A percentile compares a stretch with the other conserved stretches of the same genome.
Evolutionary conservation across 1,140 invertebrate genomes (phyloP).

Genomic region (Drosophila funebris): DNA sequence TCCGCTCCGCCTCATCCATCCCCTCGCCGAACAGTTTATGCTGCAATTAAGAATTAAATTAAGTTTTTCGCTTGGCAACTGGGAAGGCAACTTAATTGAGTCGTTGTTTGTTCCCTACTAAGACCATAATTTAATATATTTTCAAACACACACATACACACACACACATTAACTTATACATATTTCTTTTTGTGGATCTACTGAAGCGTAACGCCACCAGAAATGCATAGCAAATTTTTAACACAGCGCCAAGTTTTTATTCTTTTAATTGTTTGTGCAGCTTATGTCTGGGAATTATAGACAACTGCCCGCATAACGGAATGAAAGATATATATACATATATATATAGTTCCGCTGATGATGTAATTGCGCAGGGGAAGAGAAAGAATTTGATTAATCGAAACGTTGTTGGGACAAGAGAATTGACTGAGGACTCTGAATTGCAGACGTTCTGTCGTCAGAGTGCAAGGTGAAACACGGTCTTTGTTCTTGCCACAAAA

Average conservation of each 20-base stretch:
- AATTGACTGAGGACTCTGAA: not conserved
- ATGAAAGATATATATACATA: not conserved
- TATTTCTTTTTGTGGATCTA: slow-evolving; percentile 43
- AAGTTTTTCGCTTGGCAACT: slow-evolving; percentile 62
- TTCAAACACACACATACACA: not conserved
- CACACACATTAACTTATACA: slow-evolving; percentile 1
- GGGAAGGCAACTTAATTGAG: slow-evolving; percentile 65
- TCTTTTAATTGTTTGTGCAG: slow-evolving; percentile 58
- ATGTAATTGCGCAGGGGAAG: slow-evolving; percentile 30
- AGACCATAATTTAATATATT: slow-evolving; percentile 10
- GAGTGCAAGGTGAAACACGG: slow-evolving; percentile 16
- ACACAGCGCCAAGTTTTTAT: slow-evolving; percentile 27
- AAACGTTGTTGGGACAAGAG: not conserved
- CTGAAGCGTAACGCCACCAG: slow-evolving; percentile 56
- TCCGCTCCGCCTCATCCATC: not conserved
- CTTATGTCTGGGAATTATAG: slow-evolving; percentile 49
- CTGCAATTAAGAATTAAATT: slow-evolving; percentile 74
- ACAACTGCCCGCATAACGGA: slow-evolving; percentile 37
- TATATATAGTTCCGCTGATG: slow-evolving; percentile 13
- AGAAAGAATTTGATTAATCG: slow-evolving; percentile 23
- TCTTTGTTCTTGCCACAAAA: slow-evolving; percentile 16
- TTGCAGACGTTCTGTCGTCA: slow-evolving; percentile 6
- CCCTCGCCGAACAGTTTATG: slow-evolving; percentile 19
- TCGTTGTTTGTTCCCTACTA: slow-evolving; percentile 21
- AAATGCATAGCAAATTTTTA: slow-evolving; percentile 69